Evolutionary conservation across 1,140 invertebrate genomes (phyloP), one percentile per base, ranked within the genome.

Genomic region (Achroia grisella): DNA sequence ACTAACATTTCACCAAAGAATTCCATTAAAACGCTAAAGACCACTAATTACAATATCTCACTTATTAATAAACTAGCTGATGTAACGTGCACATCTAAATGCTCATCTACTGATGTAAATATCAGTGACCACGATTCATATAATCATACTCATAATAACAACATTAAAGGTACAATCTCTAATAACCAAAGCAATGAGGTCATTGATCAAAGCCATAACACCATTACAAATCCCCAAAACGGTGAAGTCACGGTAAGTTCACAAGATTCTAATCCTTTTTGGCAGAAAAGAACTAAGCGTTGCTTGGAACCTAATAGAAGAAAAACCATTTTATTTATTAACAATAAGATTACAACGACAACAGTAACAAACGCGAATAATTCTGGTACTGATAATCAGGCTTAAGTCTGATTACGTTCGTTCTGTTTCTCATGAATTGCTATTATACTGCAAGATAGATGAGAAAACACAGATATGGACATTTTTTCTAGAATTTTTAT

Each of bases 1-100:
- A 81, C 81, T 85, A 85, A 85, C 65, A 80, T 84, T 54, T 84
- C 86, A 65, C 73, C 74, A 60, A 87, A 86, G 60, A 78, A 83
- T 73, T 87, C 82, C 73, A 79, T 79, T 74, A 82, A 82, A 75
- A 65, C 73, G 63, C 72, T 71, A 66, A 74, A 62, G 59, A 51
- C 61, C 59, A 54, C 28, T 40, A 57, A 67, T 59, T 56, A 48
- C 34, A 52, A 60, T 52, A 61, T 60, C 31, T 53, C 56, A 56
- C 66, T 60, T 70, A 61, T 48, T 62, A 66, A 72, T 49, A 66
- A 71, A 39, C 34, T 66, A 39, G 48, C 56, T 49, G 51, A 72
- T 45, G 55, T 72, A 59, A 62, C 56, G 46, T 68, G 47, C 40
- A 55, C 65, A 60, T 55, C 59, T 42, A 35, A 69, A 36, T 59